phyloP scores from a whole-genome alignment of 2,888 invertebrate genomes.

The Nomada fabriciana region DNA sequence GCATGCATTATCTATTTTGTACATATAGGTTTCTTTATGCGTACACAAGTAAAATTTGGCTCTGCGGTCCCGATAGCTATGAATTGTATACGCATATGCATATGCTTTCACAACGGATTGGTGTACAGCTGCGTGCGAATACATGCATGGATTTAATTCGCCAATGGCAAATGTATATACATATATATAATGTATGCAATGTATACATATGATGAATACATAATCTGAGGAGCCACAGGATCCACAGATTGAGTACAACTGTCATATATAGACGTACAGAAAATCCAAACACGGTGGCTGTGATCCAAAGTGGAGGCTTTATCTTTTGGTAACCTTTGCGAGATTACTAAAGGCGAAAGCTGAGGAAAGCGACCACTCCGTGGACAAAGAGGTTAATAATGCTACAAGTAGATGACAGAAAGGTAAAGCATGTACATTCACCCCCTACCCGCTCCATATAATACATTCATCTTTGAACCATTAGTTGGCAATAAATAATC shows the following conservation, averaged over 20 bases:
- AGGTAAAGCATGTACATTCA: constrained; percentile 56
- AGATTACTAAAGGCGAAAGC: constrained; percentile 43
- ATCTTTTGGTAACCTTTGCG: constrained; percentile 56
- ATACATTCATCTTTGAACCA: background rate
- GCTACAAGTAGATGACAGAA: constrained; percentile 70
- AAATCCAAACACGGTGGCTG: constrained; percentile 49
- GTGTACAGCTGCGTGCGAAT: background rate
- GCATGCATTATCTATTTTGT: too few relatives aligned
- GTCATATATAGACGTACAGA: constrained; percentile 13
- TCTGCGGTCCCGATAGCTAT: too few relatives aligned
- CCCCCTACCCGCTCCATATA: background rate
- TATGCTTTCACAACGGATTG: too few relatives aligned
- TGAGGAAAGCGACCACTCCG: constrained; percentile 7
- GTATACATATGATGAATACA: background rate
- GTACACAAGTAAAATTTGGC: too few relatives aligned
- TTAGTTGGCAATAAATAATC: constrained; percentile 4
- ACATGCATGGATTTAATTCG: background rate
- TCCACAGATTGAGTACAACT: constrained; percentile 47
- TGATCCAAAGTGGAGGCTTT: constrained; percentile 36
- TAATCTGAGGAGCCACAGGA: constrained; percentile 2
- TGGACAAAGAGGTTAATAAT: constrained; percentile 42
- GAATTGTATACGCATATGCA: too few relatives aligned
- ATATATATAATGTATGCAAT: background rate
- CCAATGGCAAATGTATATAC: constrained; percentile 1
- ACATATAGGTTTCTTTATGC: too few relatives aligned